phyloP scores from a whole-genome alignment of 2,113 vertebrate genomes.

The Acrocephalus arundinaceus region DNA sequence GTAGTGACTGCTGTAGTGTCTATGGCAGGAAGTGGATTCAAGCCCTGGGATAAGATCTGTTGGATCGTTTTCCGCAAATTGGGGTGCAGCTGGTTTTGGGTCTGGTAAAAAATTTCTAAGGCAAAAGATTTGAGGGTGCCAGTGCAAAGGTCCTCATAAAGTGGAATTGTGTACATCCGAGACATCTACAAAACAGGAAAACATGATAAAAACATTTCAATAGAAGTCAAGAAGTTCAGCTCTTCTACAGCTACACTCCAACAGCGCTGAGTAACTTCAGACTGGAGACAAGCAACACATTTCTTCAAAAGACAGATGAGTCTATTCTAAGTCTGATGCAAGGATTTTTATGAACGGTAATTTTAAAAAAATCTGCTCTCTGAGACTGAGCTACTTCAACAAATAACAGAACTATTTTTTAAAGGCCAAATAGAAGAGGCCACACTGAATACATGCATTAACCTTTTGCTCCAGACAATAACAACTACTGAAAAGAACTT shows the following conservation, averaged over 20 bases:
- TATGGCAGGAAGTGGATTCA: constrained; percentile 68
- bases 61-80: constrained; percentile 91
- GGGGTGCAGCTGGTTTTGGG: constrained; percentile 90
- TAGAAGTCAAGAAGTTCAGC: background rate
- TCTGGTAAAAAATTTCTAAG: constrained; percentile 93
- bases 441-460: background rate
- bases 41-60: constrained; percentile 89
- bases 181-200: constrained; percentile 81
- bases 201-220: background rate
- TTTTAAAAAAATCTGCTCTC: background rate
- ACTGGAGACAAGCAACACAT: background rate
- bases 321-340: background rate
- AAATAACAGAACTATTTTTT: background rate
- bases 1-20: constrained; percentile 37
- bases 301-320: background rate
- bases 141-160: constrained; percentile 94
- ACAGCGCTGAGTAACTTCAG: background rate
- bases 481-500: background rate
- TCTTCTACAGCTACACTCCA: background rate
- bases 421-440: background rate
- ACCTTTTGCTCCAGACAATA: background rate
- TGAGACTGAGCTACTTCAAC: background rate
- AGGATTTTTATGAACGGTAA: background rate
- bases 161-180: constrained; percentile 96
- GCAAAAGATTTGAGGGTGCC: constrained; percentile 92